Conservation (phyloP, 2,113 vertebrate species). For the Helogale parvula region DNA sequence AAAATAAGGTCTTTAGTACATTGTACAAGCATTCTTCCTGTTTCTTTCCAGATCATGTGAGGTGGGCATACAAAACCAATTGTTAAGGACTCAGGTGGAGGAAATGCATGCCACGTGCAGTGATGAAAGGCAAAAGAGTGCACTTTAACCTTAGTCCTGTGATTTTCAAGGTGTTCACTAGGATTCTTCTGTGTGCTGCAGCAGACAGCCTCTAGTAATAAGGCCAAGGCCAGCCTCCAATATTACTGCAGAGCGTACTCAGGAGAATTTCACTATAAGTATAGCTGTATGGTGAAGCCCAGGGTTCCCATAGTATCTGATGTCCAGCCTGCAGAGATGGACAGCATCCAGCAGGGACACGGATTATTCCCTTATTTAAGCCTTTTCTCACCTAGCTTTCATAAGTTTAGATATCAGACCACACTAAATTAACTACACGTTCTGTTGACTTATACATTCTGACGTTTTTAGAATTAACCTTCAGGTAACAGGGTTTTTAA, state of each 20-base stretch:
- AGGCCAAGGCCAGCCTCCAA: background rate
- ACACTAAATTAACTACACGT: background rate
- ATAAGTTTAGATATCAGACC: background rate
- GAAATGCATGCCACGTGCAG: background rate
- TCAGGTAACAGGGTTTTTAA: background rate
- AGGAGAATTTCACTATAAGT: background rate
- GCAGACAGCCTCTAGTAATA: background rate
- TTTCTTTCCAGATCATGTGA: background rate
- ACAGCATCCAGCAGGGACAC: background rate
- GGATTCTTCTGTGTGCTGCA: background rate
- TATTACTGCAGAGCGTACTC: background rate
- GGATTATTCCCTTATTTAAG: background rate
- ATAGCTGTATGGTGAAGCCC: background rate
- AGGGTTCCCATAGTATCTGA: background rate
- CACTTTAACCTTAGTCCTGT: background rate
- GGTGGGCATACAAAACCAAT: background rate
- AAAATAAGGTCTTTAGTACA: background rate
- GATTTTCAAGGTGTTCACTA: background rate
- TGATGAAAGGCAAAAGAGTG: background rate
- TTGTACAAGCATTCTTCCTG: background rate
- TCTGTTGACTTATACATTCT: background rate
- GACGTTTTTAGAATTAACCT: conserved; percentile 5
- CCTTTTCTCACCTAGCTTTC: background rate
- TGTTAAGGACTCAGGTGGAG: background rate
- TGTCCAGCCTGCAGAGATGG: background rate